These are phyloP conservation scores for Hemiprocne comata DNA, from an alignment of 2,113 vertebrate genomes.

Conservation along the genomic window DNA sequence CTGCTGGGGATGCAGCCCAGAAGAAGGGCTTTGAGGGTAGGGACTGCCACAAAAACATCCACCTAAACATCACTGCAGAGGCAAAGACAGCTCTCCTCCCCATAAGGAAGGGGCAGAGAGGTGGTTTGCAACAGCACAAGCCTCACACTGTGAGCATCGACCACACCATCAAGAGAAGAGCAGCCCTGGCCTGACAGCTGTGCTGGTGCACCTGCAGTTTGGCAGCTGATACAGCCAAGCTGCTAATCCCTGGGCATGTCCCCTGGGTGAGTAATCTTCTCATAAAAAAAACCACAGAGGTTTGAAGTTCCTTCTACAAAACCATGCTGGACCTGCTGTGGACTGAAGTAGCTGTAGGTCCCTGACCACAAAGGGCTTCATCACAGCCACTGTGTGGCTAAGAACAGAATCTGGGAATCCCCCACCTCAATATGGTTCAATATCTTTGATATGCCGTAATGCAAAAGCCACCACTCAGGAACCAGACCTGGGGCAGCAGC, in stretches of 20 bases:
- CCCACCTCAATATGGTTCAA: fast-evolving
- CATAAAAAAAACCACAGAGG: neutral
- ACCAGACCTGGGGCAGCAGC: neutral
- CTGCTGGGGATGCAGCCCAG: too few species aligned
- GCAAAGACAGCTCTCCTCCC: neutral
- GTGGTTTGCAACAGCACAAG: neutral
- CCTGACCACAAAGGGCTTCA: neutral
- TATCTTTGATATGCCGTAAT: fast-evolving
- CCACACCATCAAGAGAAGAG: neutral
- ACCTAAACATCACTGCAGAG: fast-evolving
- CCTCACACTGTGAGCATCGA: neutral
- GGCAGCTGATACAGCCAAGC: neutral
- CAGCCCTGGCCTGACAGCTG: fast-evolving
- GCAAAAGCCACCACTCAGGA: neutral
- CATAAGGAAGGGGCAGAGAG: neutral
- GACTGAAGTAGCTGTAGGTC: neutral
- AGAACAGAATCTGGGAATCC: neutral
- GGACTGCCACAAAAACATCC: neutral
- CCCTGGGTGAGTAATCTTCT: fast-evolving
- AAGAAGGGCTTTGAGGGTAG: neutral
- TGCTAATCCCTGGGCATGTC: too few species aligned
- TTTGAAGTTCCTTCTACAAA: neutral
- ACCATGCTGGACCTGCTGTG: neutral
- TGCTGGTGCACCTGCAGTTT: too few species aligned
- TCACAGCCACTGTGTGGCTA: neutral